phyloP scores from a whole-genome alignment of 2,113 vertebrate genomes.

The Muntiacus muntjak region DNA sequence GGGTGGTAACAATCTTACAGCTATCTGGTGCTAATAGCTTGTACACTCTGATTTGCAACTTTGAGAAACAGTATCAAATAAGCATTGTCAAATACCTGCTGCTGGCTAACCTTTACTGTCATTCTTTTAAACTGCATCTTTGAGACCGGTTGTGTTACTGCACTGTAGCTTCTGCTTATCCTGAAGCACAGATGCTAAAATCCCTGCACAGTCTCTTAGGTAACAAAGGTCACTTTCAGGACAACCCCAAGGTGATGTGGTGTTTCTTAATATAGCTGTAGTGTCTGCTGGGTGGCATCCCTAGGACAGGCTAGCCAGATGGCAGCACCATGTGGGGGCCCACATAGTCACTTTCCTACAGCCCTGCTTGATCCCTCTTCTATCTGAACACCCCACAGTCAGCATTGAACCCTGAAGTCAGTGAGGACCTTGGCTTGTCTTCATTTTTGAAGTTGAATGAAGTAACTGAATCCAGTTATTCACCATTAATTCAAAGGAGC shows the following conservation, averaged over 20 bases:
- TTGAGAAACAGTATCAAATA: background rate
- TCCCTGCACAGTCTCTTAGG: background rate
- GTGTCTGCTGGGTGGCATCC: background rate
- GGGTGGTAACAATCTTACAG: background rate
- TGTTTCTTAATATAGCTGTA: conserved; percentile 34
- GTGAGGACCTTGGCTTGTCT: background rate
- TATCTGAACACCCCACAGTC: background rate
- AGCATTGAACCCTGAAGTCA: background rate
- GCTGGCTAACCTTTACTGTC: background rate
- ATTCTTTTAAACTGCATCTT: background rate
- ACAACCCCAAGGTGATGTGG: background rate
- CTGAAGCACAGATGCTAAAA: background rate
- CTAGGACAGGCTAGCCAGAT: background rate
- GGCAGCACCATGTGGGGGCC: background rate
- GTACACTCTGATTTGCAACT: background rate
- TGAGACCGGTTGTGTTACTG: background rate
- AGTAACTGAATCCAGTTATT: conserved; percentile 50
- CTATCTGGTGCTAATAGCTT: background rate
- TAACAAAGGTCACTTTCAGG: background rate
- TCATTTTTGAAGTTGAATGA: conserved; percentile 62
- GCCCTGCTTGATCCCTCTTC: background rate
- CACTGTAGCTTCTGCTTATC: background rate
- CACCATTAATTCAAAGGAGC: conserved; percentile 48
- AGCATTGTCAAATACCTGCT: background rate
- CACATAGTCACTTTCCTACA: background rate